Evolutionary conservation across 2,113 vertebrate genomes (phyloP).

Genomic region (Zosterops japonicus): DNA sequence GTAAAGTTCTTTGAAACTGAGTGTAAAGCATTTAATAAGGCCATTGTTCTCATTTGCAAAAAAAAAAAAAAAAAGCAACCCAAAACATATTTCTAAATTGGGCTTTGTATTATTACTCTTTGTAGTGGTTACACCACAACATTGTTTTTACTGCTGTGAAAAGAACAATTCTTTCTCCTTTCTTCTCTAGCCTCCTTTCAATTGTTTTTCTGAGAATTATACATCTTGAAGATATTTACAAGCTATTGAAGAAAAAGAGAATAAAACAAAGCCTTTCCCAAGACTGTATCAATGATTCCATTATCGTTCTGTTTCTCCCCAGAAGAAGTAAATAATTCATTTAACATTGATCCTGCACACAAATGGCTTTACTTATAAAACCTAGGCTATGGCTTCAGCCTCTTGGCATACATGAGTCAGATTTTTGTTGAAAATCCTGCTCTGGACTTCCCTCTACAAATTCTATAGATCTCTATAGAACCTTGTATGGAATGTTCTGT

Average conservation of each 20-base stretch:
- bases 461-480: background rate
- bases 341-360: background rate
- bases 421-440: background rate
- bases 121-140: background rate
- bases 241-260: background rate
- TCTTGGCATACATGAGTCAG: background rate
- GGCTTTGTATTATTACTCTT: background rate
- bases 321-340: background rate
- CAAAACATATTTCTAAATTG: background rate
- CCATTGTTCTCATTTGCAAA: background rate
- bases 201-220: background rate
- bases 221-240: background rate
- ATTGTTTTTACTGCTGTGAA: background rate
- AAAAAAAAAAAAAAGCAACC: background rate
- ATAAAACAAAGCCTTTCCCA: background rate
- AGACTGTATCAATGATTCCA: background rate
- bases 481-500: background rate
- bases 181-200: background rate
- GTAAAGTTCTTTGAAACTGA: conserved; percentile 17
- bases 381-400: background rate
- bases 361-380: background rate
- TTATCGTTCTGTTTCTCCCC: background rate
- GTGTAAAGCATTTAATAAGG: background rate
- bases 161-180: background rate
- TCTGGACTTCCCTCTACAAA: background rate